Base-by-base conservation (phyloP, 2,888 invertebrate genomes). In the Pollenia angustigena region DNA sequence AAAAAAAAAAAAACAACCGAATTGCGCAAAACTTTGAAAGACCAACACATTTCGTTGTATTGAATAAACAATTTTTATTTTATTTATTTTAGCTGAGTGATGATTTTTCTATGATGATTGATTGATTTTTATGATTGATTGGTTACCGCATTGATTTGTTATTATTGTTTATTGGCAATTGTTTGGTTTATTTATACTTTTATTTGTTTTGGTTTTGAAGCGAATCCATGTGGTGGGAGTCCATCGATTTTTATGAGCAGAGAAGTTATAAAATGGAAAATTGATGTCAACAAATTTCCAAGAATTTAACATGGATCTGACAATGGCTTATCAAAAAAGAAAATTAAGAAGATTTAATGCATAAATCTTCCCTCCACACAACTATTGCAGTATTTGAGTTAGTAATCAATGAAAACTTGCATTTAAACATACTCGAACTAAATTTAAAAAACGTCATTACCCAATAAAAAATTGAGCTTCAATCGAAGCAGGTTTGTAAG, bases 51-150 rank as follows among this genome's bases (percentile, higher is more conserved):
- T 64, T 50, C n/a, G 6, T 18, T 42, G 9, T 42, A 7, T 50
- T 52, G 14, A 42, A 75, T 46, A 54, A n/a, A 62, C 42, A 42
- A 9, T 54, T 3, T 72, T 14, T n/a, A 50, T 54, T 48, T 54
- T 54, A 52, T 75, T 64, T 52, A 60, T 60, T 60, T 60, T n/a
- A 42, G 60, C n/a, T 42, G 16, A 14, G 32, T 66, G 64, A 54
- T 76, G 54, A 66, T 76, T 54, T 64, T 66, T 78, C 54, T 44
- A 48, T 48, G 56, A 52, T 48, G 71, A 56, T 71, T 81, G 64
- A 72, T 54, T 81, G 60, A 11, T 81, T 64, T 62, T 56, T 44
- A 46, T 81, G 54, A 72, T 54, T 72, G 71, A 71, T 54, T 80
- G 46, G 66, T 32, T 64, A 76, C n/a, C 44, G 23, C 44, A 66